Conservation (phyloP, 2,888 invertebrate species). For the Brenthis ino region DNA sequence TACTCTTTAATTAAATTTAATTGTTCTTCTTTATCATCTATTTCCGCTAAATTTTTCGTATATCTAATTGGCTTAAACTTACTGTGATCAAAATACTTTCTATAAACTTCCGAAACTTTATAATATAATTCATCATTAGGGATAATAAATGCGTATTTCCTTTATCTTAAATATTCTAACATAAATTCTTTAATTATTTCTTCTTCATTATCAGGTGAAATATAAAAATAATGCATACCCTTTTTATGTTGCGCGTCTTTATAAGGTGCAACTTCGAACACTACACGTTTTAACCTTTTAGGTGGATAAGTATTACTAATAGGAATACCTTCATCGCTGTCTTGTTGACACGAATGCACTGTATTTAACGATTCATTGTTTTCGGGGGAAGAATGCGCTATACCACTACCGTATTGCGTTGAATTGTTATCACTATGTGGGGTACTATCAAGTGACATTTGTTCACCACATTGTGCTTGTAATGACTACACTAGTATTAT, state of each 20-base stretch:
- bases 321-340: conserved; percentile 1
- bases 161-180: conserved; percentile 21
- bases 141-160: conserved; percentile 31
- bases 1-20: conserved; percentile 18
- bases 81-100: conserved; percentile 19
- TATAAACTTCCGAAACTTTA: conserved; percentile 25
- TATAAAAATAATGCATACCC: conserved; percentile 9
- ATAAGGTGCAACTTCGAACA: conserved; percentile 3
- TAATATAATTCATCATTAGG: conserved; percentile 27
- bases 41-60: conserved; percentile 23
- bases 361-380: conserved; percentile 2
- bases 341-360: conserved; percentile 7
- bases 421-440: neutral
- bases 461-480: conserved; percentile 12
- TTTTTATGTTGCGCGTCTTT: neutral
- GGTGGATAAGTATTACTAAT: conserved; percentile 5
- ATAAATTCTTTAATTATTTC: conserved; percentile 17
- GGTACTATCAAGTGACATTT: conserved; percentile 1
- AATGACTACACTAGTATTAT: conserved; percentile 1
- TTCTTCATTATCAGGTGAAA: neutral
- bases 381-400: neutral
- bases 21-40: conserved; percentile 16
- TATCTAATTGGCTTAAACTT: conserved; percentile 25
- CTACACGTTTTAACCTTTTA: neutral
- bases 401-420: neutral